These are phyloP conservation scores for Orchesella flavescens DNA, from an alignment of 2,888 invertebrate genomes.

Conservation along the genomic window DNA sequence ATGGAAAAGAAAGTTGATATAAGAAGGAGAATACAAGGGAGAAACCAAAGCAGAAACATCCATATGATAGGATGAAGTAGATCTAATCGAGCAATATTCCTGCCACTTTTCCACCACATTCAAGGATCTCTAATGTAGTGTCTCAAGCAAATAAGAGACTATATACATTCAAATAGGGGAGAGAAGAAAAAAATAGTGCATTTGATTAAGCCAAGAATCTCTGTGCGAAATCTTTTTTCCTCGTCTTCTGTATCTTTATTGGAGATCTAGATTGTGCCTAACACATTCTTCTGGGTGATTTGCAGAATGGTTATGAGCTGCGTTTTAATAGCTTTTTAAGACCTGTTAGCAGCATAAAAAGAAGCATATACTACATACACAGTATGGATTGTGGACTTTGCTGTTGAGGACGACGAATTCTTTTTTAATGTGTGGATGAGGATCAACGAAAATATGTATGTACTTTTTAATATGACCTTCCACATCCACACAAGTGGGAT, in stretches of 20 bases:
- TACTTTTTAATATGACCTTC: not conserved
- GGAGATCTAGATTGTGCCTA: slow-evolving; percentile 29
- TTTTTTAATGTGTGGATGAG: not conserved
- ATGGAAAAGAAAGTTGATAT: too few relatives aligned
- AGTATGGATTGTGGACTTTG: not conserved
- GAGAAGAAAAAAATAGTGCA: slow-evolving; percentile 11
- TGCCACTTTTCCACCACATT: slow-evolving; percentile 57
- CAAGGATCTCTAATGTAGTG: slow-evolving; percentile 17
- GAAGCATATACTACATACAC: not conserved
- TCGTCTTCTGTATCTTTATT: slow-evolving; percentile 46
- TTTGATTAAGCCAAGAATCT: slow-evolving; percentile 14
- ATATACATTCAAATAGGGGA: not conserved
- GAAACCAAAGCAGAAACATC: not conserved
- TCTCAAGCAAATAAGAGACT: slow-evolving; percentile 26
- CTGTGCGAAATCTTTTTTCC: slow-evolving; percentile 26
- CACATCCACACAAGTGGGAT: too few relatives aligned
- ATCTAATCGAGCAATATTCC: slow-evolving; percentile 71
- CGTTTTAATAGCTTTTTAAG: not conserved
- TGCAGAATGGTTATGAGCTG: too few relatives aligned
- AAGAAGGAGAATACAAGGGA: not conserved
- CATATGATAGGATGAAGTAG: slow-evolving; percentile 55
- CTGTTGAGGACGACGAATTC: not conserved
- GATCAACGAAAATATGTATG: not conserved
- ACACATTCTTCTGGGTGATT: not conserved
- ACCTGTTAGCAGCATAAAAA: not conserved